A percentile compares a stretch with the other conserved stretches of the same genome.
Evolutionary conservation across 2,888 invertebrate genomes (phyloP).

Genomic region (Pecten maximus): DNA sequence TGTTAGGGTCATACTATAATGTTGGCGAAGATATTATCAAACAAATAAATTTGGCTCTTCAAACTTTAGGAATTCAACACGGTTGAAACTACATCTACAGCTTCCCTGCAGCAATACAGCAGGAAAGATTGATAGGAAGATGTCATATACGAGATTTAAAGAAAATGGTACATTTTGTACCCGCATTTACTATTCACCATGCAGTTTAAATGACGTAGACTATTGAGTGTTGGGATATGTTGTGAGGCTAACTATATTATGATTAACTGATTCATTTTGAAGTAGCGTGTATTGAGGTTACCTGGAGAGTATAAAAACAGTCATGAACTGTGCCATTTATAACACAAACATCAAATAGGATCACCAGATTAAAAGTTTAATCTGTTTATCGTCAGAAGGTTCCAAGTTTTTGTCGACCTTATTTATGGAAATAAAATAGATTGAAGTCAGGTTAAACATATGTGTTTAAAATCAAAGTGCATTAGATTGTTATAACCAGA

Average conservation of each 20-base stretch:
- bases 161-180: neutral
- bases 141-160: neutral
- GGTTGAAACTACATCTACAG: neutral
- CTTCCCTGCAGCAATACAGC: neutral
- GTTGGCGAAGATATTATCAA: neutral
- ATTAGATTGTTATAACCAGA: neutral
- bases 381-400: neutral
- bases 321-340: neutral
- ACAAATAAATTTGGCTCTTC: neutral
- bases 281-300: neutral
- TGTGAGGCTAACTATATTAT: neutral
- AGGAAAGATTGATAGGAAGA: neutral
- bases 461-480: neutral
- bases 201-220: neutral
- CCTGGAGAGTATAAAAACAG: neutral
- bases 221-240: neutral
- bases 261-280: neutral
- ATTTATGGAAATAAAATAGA: neutral
- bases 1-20: neutral
- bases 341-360: neutral
- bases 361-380: constrained; percentile 7
- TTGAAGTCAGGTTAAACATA: neutral
- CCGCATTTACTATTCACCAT: neutral
- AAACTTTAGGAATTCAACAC: neutral
- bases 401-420: neutral